These are phyloP conservation scores for Antheraea assamensis DNA, from an alignment of 2,888 invertebrate species.

Conservation along the genomic window DNA sequence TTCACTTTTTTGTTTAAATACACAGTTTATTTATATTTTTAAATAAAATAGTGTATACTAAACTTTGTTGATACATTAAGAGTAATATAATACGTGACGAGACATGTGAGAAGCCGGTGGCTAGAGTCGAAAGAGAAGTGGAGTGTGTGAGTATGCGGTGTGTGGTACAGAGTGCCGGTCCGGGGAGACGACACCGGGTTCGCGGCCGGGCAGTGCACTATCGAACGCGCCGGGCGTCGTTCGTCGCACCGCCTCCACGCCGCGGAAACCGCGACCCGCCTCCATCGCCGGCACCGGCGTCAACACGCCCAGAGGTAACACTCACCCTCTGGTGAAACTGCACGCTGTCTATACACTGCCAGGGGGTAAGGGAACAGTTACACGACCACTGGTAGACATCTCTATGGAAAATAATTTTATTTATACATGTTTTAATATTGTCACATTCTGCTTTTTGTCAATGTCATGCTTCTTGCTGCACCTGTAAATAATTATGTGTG, in stretches of 20 bases:
- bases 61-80: no score
- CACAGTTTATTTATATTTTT: no score
- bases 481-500: conserved; percentile 7
- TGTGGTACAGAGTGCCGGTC: conserved; percentile 66
- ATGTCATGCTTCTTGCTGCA: conserved; percentile 9
- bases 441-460: conserved; percentile 17
- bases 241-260: conserved; percentile 82
- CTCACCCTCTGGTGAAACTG: neutral
- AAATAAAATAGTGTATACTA: no score
- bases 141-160: conserved; percentile 19
- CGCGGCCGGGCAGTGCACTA: conserved; percentile 94
- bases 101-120: no score
- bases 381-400: neutral
- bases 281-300: conserved; percentile 91
- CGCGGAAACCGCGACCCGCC: conserved; percentile 85
- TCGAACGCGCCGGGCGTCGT: conserved; percentile 81
- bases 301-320: conserved; percentile 78
- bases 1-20: no score
- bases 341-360: neutral
- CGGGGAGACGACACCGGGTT: conserved; percentile 89
- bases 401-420: neutral
- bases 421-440: neutral
- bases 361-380: neutral
- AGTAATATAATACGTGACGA: no score
- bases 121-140: neutral